phyloP scores from a whole-genome alignment of 1,140 invertebrate species.

The Drosophila mauritiana region DNA sequence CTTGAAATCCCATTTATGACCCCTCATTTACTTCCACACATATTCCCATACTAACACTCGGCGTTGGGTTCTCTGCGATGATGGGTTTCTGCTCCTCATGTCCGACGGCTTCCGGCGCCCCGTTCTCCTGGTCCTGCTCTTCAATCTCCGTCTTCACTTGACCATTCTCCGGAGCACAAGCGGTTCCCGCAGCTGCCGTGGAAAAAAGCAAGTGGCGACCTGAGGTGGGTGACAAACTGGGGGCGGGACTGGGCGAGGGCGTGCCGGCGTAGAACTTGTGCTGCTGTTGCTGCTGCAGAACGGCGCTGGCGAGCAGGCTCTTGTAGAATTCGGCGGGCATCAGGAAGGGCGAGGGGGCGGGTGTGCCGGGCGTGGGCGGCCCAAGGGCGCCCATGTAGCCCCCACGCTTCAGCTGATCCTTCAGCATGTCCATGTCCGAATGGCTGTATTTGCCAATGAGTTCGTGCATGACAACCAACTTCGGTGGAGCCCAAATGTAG shows the following conservation, averaged over 20 bases:
- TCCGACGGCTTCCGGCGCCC: neutral
- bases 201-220: conserved; percentile 74
- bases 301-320: conserved; percentile 89
- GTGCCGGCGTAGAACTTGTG: conserved; percentile 55
- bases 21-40: conserved; percentile 38
- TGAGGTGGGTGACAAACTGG: conserved; percentile 19
- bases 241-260: conserved; percentile 40
- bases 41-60: conserved; percentile 54
- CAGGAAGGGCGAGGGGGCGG: conserved; percentile 86
- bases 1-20: conserved; percentile 35
- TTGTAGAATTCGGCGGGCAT: conserved; percentile 91
- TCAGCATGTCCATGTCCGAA: conserved; percentile 59
- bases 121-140: conserved; percentile 22
- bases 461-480: conserved; percentile 53
- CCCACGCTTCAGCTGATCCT: conserved; percentile 65
- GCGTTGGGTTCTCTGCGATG: neutral
- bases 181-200: conserved; percentile 24
- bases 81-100: conserved; percentile 21
- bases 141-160: conserved; percentile 46
- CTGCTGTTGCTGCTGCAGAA: conserved; percentile 84
- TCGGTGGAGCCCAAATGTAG: conserved; percentile 53
- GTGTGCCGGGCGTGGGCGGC: conserved; percentile 29
- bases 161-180: conserved; percentile 32
- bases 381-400: conserved; percentile 47
- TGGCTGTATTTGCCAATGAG: conserved; percentile 51